phyloP scores from a whole-genome alignment of 2,113 vertebrate genomes.

The Spilogale gracilis region DNA sequence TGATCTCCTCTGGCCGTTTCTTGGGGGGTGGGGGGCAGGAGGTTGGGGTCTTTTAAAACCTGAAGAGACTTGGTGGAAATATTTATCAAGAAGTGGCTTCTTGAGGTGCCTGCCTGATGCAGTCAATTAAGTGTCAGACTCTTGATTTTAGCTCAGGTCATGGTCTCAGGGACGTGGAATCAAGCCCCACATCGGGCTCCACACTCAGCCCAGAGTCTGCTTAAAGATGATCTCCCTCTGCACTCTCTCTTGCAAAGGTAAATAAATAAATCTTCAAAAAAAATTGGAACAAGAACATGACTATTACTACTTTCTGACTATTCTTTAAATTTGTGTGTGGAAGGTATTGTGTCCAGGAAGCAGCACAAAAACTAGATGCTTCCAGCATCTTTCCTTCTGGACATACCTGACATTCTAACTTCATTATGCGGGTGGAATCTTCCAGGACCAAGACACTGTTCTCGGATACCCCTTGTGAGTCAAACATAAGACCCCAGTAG shows the following conservation, averaged over 20 bases:
- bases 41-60: neutral
- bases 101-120: neutral
- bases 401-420: rapidly evolving
- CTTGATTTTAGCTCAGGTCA: neutral
- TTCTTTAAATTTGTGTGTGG: neutral
- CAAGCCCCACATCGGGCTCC: neutral
- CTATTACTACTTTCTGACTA: neutral
- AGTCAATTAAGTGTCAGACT: neutral
- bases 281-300: neutral
- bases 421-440: neutral
- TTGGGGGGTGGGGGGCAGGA: neutral
- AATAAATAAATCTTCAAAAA: neutral
- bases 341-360: neutral
- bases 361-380: rapidly evolving
- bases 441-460: neutral
- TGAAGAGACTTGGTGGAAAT: neutral
- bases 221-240: neutral
- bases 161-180: neutral
- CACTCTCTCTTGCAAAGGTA: neutral
- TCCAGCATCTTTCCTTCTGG: rapidly evolving
- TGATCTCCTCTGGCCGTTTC: neutral
- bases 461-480: neutral
- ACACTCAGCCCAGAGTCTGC: neutral
- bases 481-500: neutral
- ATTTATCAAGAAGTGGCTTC: neutral